Evolutionary conservation across 2,113 vertebrate genomes (phyloP), one percentile per base, ranked within the genome.

Genomic region (Stercorarius parasiticus): DNA sequence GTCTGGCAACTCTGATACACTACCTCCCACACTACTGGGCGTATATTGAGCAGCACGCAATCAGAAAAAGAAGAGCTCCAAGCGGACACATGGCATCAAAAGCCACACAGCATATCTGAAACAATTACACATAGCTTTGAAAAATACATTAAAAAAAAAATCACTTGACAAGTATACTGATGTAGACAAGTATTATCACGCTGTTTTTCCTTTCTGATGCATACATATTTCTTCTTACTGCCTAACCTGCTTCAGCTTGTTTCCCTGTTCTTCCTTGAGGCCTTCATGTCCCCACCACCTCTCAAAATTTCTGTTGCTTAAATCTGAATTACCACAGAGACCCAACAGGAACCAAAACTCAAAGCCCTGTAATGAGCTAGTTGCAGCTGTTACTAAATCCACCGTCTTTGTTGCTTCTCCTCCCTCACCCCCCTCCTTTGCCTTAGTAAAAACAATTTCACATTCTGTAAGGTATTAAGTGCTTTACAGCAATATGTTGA

Each of bases 401-500:
- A 76, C 66, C 47, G 58, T n/a, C 62, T 52, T 53, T 15, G 12
- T 13, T 42, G 25, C 50, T 85, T 42, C 52, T 87, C 61, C 26
- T 67, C 9, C 30, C 20, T 43, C 25, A 30, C 1, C 4, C 21
- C 8, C 21, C 8, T 9, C 32, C 49, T 64, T 64, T 38, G 34
- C n/a, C 45, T 73, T 42, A 38, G 6, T 73, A 77, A 91, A 96
- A 96, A 69, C 16, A 45, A 71, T 66, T 88, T 87, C 47, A 40
- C 43, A 65, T 67, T 86, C 81, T 82, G 42, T n/a, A 76, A 30
- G 19, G 65, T 58, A 71, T 66, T 80, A 96, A 94, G 82, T 56
- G 38, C 61, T 96, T 96, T 92, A 49, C 55, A 78, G 92, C 83
- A 80, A n/a, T 69, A 73, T 55, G 78, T 73, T 86, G 70, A 95